Base-by-base conservation (phyloP, 1,140 invertebrate genomes). In the Drosophila saltans region DNA sequence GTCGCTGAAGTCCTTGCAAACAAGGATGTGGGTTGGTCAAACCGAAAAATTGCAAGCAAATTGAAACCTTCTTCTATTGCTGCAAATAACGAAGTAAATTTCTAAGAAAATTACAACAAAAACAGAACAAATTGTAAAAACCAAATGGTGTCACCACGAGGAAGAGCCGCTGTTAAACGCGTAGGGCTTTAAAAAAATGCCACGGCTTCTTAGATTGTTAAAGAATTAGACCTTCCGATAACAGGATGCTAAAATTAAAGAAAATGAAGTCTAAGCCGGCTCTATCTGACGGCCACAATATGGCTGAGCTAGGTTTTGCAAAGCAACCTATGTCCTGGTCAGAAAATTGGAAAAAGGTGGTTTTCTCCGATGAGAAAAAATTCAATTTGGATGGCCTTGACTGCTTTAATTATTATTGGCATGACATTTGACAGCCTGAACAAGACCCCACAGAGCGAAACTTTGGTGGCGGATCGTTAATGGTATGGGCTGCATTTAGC, bases 151-250 rank as follows among this genome's bases (percentile, higher is more conserved):
- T 43, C 41, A 43, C 16, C 16, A 16, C 16, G 16, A 16, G 16
- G 16, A 16, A 16, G 16, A 16, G 16, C 16, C 16, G 16, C 16
- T 16, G 16, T 16, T 16, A 16, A 0, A 16, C 16, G 16, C 16
- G 16, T 0, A 16, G 41, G 41, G n/a, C 41, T 43, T 43, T 10
- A 43, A n/a, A 43, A 43, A 43, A 43, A 43, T 43, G 41, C 11
- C 41, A 11, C 41, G 11, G 41, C 41, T 4, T 43, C 41, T 43
- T 4, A 43, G 41, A 43, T 43, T 43, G 41, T 43, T 10, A n/a
- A 43, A 16, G 41, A 43, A 43, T 43, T 43, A n/a, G 41, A 43
- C 41, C 41, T 43, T 43, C 41, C 41, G n/a, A 43, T 43, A 10
- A 43, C 41, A n/a, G n/a, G n/a, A 41, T 3, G 3, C 40, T 41